Evolutionary conservation across 2,888 invertebrate genomes (phyloP).

Genomic region (Erynnis tages): DNA sequence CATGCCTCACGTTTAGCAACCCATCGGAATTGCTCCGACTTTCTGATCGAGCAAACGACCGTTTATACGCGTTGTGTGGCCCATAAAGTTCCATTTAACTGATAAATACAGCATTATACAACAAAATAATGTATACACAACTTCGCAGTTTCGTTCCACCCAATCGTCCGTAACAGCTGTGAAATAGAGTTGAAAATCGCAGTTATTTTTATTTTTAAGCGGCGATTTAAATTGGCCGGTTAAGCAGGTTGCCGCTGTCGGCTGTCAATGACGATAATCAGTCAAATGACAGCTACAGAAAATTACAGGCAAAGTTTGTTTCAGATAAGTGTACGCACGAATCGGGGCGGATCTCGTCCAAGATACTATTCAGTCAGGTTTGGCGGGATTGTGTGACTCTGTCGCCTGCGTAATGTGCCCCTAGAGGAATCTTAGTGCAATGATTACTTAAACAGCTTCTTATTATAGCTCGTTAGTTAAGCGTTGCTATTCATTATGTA

Average conservation of each 20-base stretch:
- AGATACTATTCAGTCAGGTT: constrained; percentile 15
- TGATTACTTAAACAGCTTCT: neutral
- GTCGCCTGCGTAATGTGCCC: constrained; percentile 14
- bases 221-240: neutral
- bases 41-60: constrained; percentile 9
- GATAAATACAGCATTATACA: constrained; percentile 25
- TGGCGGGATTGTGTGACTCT: constrained; percentile 9
- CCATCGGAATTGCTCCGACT: constrained; percentile 2
- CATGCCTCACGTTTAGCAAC: neutral
- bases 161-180: neutral
- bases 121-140: constrained; percentile 5
- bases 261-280: constrained; percentile 45
- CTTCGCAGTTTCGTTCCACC: neutral
- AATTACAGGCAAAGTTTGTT: constrained; percentile 24
- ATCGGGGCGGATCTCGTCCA: constrained; percentile 9
- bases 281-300: constrained; percentile 41
- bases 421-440: neutral
- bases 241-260: constrained; percentile 21
- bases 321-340: constrained; percentile 13
- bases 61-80: constrained; percentile 24
- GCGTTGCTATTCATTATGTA: neutral
- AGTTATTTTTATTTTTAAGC: neutral
- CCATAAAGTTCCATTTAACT: constrained; percentile 26
- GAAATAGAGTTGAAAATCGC: constrained; percentile 2
- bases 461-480: neutral